These are phyloP conservation scores for Salvelinus fontinalis DNA, from an alignment of 2,113 vertebrate species.

Conservation along the genomic window DNA sequence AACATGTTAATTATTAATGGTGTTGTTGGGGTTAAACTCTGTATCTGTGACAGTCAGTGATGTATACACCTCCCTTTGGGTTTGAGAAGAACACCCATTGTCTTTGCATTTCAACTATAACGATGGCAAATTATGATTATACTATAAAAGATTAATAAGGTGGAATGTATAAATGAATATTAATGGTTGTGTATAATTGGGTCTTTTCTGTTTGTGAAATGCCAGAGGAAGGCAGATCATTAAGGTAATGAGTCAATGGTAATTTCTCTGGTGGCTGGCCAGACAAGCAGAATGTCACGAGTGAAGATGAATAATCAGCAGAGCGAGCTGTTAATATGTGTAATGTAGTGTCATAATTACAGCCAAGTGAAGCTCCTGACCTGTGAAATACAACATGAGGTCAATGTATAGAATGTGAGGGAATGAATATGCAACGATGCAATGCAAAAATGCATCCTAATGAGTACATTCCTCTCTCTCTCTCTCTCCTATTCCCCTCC, in stretches of 20 bases:
- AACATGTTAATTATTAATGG: constrained; percentile 45
- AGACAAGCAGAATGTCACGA: neutral
- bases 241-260: constrained; percentile 16
- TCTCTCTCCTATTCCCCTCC: neutral
- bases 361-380: neutral
- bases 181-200: constrained; percentile 20
- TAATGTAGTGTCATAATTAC: constrained; percentile 14
- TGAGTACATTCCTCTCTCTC: neutral
- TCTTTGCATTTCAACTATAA: constrained; percentile 23
- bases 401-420: neutral
- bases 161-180: constrained; percentile 34
- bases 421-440: neutral
- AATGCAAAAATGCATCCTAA: neutral
- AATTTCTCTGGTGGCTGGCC: constrained; percentile 7
- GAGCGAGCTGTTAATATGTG: constrained; percentile 11
- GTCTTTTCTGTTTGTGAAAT: constrained; percentile 25
- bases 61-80: constrained; percentile 16
- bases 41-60: constrained; percentile 16
- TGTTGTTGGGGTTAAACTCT: constrained; percentile 16
- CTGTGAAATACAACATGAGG: neutral
- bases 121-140: constrained; percentile 22
- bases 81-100: neutral
- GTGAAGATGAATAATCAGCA: constrained; percentile 10
- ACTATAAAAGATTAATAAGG: constrained; percentile 31
- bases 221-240: constrained; percentile 22